Percentiles rank a stretch among this genome's conserved stretches.
phyloP scores from a whole-genome alignment of 2,888 invertebrate genomes.

The Erebia ligea region DNA sequence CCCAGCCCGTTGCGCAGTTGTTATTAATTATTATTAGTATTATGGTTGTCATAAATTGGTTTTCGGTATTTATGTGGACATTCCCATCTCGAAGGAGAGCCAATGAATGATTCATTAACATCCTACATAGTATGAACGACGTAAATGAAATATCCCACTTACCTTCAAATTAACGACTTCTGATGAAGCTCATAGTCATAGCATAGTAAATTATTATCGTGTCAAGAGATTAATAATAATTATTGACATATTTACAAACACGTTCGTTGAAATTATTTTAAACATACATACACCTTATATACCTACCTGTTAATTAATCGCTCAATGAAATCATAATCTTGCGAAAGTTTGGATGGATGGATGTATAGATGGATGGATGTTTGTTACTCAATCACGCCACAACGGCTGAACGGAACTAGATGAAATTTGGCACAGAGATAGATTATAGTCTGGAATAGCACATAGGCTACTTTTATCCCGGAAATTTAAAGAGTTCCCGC shows the following conservation, averaged over 20 bases:
- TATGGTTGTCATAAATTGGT: slow-evolving; percentile 23
- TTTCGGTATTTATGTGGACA: slow-evolving; percentile 32
- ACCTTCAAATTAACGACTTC: slow-evolving; percentile 28
- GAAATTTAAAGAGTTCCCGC: too few relatives aligned
- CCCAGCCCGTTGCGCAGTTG: too few relatives aligned
- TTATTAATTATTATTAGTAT: neutral
- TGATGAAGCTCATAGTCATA: slow-evolving; percentile 19
- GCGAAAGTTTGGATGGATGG: too few relatives aligned
- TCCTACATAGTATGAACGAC: neutral
- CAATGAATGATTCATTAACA: slow-evolving; percentile 27
- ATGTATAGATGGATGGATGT: too few relatives aligned
- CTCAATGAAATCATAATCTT: too few relatives aligned
- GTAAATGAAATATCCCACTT: slow-evolving; percentile 9
- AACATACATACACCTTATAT: too few relatives aligned
- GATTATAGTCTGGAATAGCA: too few relatives aligned
- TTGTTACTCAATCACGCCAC: too few relatives aligned
- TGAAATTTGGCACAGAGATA: too few relatives aligned
- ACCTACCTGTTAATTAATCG: too few relatives aligned
- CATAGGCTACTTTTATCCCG: too few relatives aligned
- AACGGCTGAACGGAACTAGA: too few relatives aligned
- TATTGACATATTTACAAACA: neutral
- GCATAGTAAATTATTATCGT: neutral
- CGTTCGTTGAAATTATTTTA: neutral
- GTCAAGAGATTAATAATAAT: neutral
- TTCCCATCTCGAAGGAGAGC: slow-evolving; percentile 21